These are phyloP conservation scores for Hesperia comma DNA, from an alignment of 2,888 invertebrate species.

Conservation along the genomic window DNA sequence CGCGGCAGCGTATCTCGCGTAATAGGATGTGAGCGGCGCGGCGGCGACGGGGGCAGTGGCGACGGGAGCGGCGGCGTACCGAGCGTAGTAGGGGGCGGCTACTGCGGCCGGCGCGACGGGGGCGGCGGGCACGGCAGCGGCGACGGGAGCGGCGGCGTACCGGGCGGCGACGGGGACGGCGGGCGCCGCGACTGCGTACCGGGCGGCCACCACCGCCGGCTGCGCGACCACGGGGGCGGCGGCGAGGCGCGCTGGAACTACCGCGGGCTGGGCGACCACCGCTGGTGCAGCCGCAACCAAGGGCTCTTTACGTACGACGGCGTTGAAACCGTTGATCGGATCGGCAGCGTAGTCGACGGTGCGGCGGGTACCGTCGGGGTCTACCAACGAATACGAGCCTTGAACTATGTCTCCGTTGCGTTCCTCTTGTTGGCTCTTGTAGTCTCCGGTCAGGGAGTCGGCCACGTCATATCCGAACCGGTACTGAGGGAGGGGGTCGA, in stretches of 20 bases:
- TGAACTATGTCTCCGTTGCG: constrained; percentile 82
- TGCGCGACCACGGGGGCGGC: constrained; percentile 54
- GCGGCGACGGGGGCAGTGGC: constrained; percentile 40
- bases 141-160: constrained; percentile 52
- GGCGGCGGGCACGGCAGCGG: constrained; percentile 43
- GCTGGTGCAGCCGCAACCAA: constrained; percentile 63
- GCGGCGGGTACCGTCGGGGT: constrained; percentile 73
- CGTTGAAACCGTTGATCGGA: constrained; percentile 73
- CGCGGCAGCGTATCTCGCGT: no score
- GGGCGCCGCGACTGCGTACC: constrained; percentile 73
- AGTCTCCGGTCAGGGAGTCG: constrained; percentile 75
- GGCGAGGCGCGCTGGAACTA: constrained; percentile 55
- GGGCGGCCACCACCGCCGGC: constrained; percentile 46
- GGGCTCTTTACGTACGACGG: constrained; percentile 72
- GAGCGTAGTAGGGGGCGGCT: constrained; percentile 43
- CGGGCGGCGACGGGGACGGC: constrained; percentile 49
- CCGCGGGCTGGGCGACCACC: constrained; percentile 65
- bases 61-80: constrained; percentile 49
- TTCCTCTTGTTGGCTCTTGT: constrained; percentile 77
- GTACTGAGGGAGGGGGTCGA: constrained; percentile 85
- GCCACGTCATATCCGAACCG: constrained; percentile 74
- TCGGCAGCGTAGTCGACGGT: constrained; percentile 73
- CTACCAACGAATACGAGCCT: constrained; percentile 73
- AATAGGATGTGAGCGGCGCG: not conserved
- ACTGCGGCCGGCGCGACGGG: constrained; percentile 43